A percentile compares a stretch with the other conserved stretches of the same genome.
Conservation (phyloP, 92 coral and sea anemone species). For the Plumapathes pennacea region DNA sequence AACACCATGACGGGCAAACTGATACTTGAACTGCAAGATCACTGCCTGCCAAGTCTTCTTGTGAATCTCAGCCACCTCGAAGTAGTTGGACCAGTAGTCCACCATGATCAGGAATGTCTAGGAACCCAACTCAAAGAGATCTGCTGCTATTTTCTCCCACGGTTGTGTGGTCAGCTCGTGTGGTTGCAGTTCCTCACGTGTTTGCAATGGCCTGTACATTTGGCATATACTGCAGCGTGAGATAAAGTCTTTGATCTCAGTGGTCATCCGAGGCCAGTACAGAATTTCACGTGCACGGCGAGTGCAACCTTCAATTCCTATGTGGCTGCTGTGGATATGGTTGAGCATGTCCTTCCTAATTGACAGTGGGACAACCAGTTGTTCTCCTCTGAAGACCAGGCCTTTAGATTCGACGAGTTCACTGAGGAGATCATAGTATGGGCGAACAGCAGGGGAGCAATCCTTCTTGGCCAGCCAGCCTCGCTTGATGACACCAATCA, state of each 20-base stretch:
- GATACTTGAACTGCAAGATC: constrained; percentile 32
- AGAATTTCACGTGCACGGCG: constrained; percentile 19
- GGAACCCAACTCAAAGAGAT: constrained; percentile 36
- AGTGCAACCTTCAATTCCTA: constrained; percentile 17
- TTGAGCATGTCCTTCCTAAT: constrained; percentile 23
- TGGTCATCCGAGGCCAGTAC: constrained; percentile 38
- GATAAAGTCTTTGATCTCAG: constrained; percentile 35
- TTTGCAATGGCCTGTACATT: constrained; percentile 40
- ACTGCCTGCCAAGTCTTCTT: constrained; percentile 33
- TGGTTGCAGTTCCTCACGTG: constrained; percentile 40
- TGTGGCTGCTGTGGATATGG: constrained; percentile 42
- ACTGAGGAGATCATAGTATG: constrained; percentile 10
- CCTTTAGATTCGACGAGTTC: constrained; percentile 16
- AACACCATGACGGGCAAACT: constrained; percentile 54
- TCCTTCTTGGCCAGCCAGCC: constrained; percentile 31
- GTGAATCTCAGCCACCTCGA: constrained; percentile 39
- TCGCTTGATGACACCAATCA: constrained; percentile 19
- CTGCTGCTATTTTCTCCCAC: constrained; percentile 35
- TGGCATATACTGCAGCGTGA: constrained; percentile 25
- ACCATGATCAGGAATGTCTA: constrained; percentile 51
- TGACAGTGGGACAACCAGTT: constrained; percentile 16
- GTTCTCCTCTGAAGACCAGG: constrained; percentile 16
- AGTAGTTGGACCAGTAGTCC: constrained; percentile 41
- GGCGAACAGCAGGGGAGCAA: constrained; percentile 23
- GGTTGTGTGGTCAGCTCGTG: constrained; percentile 44